phyloP scores from a whole-genome alignment of 2,113 vertebrate genomes.

The Galemys pyrenaicus region DNA sequence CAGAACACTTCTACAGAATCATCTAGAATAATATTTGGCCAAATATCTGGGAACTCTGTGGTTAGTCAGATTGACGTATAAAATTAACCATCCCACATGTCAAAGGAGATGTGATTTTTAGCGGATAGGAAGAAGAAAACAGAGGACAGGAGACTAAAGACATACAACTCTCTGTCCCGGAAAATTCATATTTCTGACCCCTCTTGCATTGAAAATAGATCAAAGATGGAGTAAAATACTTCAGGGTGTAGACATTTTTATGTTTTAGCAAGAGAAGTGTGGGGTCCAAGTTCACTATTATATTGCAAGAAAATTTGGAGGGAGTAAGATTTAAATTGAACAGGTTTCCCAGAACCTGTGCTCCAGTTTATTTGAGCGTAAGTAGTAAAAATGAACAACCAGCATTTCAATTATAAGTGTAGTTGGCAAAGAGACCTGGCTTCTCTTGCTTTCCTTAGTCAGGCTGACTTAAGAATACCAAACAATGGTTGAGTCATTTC shows the following conservation, averaged over 20 bases:
- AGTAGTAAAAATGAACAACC: slow-evolving; percentile 2
- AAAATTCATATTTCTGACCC: neutral
- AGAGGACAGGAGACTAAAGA: neutral
- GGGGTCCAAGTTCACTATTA: neutral
- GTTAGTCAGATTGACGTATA: neutral
- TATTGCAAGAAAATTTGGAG: neutral
- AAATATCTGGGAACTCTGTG: neutral
- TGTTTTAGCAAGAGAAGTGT: neutral
- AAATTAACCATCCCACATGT: neutral
- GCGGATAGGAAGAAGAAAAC: neutral
- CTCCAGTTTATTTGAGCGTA: neutral
- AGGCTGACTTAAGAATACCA: neutral
- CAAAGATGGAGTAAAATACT: slow-evolving; percentile 21
- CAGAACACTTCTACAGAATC: neutral
- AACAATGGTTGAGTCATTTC: neutral
- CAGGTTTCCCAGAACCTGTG: neutral
- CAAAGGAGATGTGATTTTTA: neutral
- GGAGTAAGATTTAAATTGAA: neutral
- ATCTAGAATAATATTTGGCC: neutral
- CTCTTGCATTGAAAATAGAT: slow-evolving; percentile 30
- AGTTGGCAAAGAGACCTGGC: neutral
- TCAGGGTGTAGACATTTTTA: neutral
- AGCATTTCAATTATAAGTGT: neutral
- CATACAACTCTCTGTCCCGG: neutral
- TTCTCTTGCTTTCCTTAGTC: slow-evolving; percentile 17